These are phyloP conservation scores for Drosophila tanythrix DNA, from an alignment of 2,888 invertebrate genomes.

Conservation along the genomic window DNA sequence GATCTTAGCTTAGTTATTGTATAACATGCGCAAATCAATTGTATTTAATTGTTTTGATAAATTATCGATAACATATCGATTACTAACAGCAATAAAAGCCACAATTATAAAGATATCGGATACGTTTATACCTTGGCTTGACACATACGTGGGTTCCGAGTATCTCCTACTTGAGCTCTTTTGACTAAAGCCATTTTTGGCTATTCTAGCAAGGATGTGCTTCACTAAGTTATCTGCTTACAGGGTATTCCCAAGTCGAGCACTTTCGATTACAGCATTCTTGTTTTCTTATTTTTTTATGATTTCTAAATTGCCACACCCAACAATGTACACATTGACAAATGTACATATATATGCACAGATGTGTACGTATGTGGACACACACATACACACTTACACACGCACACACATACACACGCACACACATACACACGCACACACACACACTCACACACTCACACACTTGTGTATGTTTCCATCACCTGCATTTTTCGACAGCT, in stretches of 20 bases:
- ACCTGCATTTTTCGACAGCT: not conserved
- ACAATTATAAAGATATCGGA: not conserved
- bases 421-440: not conserved
- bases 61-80: not conserved
- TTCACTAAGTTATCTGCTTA: not conserved
- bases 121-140: not conserved
- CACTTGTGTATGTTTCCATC: not conserved
- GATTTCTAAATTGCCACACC: not conserved
- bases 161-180: not conserved
- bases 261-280: not conserved
- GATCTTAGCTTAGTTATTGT: not conserved
- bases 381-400: not conserved
- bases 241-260: not conserved
- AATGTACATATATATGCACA: not conserved
- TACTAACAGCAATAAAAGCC: not conserved
- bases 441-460: not conserved
- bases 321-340: not conserved
- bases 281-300: not conserved
- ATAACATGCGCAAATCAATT: not conserved
- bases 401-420: not conserved
- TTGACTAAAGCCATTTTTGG: not conserved
- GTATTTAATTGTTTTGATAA: not conserved
- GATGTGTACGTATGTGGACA: not conserved
- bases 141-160: not conserved
- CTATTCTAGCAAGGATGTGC: not conserved